Base-by-base conservation (phyloP, 2,888 invertebrate genomes). In the Entomobrya proxima region DNA sequence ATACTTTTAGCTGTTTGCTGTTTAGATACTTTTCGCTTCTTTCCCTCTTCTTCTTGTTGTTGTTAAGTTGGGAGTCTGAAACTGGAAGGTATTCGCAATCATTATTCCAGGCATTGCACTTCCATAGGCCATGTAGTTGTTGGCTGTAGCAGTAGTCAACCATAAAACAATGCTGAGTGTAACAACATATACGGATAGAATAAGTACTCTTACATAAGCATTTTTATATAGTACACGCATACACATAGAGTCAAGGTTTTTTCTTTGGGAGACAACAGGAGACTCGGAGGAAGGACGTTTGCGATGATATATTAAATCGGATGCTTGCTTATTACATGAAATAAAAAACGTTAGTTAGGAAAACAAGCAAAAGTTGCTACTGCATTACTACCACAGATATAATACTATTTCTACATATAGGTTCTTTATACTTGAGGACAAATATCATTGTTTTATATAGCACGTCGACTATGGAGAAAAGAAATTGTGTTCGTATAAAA, bases 281-380 rank as follows among this genome's bases (percentile, higher is more conserved):
- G 55, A 80, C 72, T 55, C 55, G 72, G 80, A n/a, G n/a, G n/a
- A 72, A 80, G 80, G 58, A 72, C 72, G 79, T 67, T 69, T 79
- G 18, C n/a, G 35, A 52, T 69, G 69, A 79, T 79, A 79, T 79
- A 79, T 79, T 79, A 79, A 79, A 79, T 79, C 69, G 79, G 79
- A 79, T 79, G 78, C 50, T 67, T 44, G 69, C 69, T 69, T 79
- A 79, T 79, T 79, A 52, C 79, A 67, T 32, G 58, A 80, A 79
- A 44, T 72, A 69, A 58, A 80, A 69, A 21, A 32, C 13, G 67
- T 50, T 67, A 27, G 64, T 72, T 44, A 72, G 72, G 11, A 27
- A 27, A 40, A 72, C 44, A 5, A 18, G 44, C 21, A 27, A 55
- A 27, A 55, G 55, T 27, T 27, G 27, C 55, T 55, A 24, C 55